Evolutionary conservation across 2,113 vertebrate species (phyloP).

Genomic region (Taurulus bubalis): DNA sequence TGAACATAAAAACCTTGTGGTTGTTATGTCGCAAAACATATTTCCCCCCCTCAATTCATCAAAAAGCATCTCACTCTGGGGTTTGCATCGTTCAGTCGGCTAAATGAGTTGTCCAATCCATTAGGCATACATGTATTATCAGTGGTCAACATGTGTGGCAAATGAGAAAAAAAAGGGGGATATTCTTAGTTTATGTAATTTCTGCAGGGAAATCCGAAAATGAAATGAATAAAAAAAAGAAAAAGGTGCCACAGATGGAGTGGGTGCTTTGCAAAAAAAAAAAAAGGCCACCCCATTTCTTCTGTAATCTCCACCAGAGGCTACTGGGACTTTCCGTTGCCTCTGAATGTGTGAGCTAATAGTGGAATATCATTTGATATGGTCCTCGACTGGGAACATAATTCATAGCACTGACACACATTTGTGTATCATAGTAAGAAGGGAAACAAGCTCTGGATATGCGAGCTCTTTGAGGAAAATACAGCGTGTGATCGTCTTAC

Average conservation of each 20-base stretch:
- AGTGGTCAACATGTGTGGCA: conserved; percentile 42
- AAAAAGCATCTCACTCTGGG: background rate
- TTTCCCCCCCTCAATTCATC: background rate
- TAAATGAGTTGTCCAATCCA: conserved; percentile 1
- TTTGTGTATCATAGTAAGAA: conserved; percentile 39
- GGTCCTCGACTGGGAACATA: conserved; percentile 51
- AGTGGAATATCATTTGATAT: conserved; percentile 53
- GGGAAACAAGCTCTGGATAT: conserved; percentile 38
- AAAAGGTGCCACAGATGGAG: conserved; percentile 2
- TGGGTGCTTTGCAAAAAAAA: conserved; percentile 24
- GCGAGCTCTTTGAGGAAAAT: conserved; percentile 39
- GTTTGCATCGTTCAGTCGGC: background rate
- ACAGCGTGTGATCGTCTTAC: conserved; percentile 49
- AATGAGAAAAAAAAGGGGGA: conserved; percentile 25
- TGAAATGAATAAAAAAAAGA: background rate
- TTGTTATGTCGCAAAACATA: background rate
- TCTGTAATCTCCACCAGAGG: conserved; percentile 52
- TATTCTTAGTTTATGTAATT: conserved; percentile 6
- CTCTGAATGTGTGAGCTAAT: conserved; percentile 52
- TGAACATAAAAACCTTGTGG: conserved; percentile 18
- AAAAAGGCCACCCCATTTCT: conserved; percentile 12
- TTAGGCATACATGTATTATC: conserved; percentile 31
- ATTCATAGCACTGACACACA: conserved; percentile 41
- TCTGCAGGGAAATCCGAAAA: conserved; percentile 21
- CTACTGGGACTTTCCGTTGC: conserved; percentile 48